Evolutionary conservation across 1,140 invertebrate species (phyloP).

Genomic region (Diorhabda elongata): DNA sequence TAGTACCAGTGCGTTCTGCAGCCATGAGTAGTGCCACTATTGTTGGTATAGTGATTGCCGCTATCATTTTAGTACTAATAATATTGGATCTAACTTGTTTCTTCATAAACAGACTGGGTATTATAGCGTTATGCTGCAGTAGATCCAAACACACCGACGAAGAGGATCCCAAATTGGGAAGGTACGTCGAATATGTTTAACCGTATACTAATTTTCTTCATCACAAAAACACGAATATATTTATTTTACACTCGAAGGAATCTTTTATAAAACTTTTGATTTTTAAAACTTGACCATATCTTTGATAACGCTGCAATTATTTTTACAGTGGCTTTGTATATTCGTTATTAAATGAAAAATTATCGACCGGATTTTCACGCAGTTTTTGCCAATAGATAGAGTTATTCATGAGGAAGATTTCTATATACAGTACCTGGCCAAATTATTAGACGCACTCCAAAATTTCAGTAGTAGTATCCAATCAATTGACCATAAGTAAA

Average conservation of each 20-base stretch:
- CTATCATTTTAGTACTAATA: slow-evolving; percentile 68
- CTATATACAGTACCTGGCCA: too few relatives aligned
- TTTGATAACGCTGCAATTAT: too few relatives aligned
- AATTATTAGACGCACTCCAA: too few relatives aligned
- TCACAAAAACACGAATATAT: slow-evolving; percentile 1
- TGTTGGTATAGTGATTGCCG: slow-evolving; percentile 71
- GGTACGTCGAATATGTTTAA: slow-evolving; percentile 52
- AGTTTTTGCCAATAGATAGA: too few relatives aligned
- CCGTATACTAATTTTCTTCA: not conserved
- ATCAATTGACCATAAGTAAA: too few relatives aligned
- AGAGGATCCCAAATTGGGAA: slow-evolving; percentile 75
- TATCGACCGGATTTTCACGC: too few relatives aligned
- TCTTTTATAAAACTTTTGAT: too few relatives aligned
- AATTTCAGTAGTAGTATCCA: too few relatives aligned
- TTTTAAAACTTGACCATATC: too few relatives aligned
- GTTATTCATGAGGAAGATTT: too few relatives aligned
- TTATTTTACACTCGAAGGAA: not conserved
- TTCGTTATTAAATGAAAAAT: too few relatives aligned
- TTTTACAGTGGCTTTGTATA: too few relatives aligned
- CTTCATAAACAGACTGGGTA: slow-evolving; percentile 64
- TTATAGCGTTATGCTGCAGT: slow-evolving; percentile 66
- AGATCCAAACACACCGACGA: slow-evolving; percentile 65
- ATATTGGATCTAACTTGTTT: slow-evolving; percentile 74
- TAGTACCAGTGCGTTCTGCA: slow-evolving; percentile 52
- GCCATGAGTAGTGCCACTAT: slow-evolving; percentile 70